Percentiles rank a stretch among this genome's conserved stretches.
Conservation (phyloP, 2,888 invertebrate genomes). For the Andrena hattorfiana region DNA sequence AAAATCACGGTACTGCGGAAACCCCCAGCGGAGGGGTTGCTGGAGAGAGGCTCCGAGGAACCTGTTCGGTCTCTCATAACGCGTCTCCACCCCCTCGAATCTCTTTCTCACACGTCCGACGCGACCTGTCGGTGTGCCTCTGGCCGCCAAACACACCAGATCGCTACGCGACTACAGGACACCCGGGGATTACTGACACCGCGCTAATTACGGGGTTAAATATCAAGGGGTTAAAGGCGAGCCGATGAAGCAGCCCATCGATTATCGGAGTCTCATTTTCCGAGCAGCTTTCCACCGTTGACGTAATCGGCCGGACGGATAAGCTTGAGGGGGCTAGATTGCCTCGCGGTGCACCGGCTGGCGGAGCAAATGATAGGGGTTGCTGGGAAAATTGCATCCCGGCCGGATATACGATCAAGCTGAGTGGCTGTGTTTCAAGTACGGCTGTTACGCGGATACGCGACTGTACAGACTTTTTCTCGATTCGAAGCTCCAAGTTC, state of each 20-base stretch:
- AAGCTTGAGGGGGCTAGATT: conserved; percentile 44
- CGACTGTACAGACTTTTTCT: not conserved
- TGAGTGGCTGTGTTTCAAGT: no score
- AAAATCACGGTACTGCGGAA: conserved; percentile 83
- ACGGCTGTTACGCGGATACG: no score
- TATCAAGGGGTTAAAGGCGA: conserved; percentile 78
- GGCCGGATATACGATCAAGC: not conserved
- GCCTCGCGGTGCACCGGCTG: not conserved
- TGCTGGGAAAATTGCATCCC: not conserved
- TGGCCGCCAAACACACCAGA: conserved; percentile 34
- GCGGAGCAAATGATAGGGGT: conserved; percentile 3
- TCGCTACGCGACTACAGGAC: conserved; percentile 27
- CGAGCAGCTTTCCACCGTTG: conserved; percentile 20
- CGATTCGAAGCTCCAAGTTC: not conserved
- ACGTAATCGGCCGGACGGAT: conserved; percentile 59
- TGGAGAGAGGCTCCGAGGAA: conserved; percentile 47
- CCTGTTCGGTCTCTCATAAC: conserved; percentile 62
- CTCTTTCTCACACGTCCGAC: conserved; percentile 19
- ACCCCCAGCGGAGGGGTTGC: conserved; percentile 77
- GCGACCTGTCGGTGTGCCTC: not conserved
- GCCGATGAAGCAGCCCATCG: conserved; percentile 63
- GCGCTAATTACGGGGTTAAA: conserved; percentile 82
- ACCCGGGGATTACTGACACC: conserved; percentile 65
- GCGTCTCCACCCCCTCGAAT: conserved; percentile 34
- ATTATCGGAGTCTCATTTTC: conserved; percentile 59